Conservation (phyloP, 2,113 vertebrate species). For the Phoenicopterus ruber region DNA sequence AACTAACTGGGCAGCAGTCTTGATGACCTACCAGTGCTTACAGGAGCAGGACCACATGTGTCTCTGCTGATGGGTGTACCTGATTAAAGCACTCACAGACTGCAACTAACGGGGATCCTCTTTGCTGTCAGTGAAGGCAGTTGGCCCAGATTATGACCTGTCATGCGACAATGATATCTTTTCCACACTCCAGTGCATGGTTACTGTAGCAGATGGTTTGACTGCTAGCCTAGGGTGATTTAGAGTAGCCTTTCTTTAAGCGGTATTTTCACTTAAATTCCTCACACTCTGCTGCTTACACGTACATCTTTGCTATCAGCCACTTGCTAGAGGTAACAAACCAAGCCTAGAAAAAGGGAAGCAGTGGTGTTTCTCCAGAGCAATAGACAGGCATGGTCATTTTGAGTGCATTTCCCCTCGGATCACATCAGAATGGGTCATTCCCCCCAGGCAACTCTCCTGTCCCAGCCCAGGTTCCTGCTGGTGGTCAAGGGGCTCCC, state of each 20-base stretch:
- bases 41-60: background rate
- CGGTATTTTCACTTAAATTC: background rate
- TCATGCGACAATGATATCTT: background rate
- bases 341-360: background rate
- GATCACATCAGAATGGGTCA: background rate
- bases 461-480: background rate
- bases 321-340: background rate
- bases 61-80: background rate
- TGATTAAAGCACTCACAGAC: background rate
- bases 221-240: background rate
- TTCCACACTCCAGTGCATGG: background rate
- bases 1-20: background rate
- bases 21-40: background rate
- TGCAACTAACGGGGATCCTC: background rate
- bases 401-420: background rate
- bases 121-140: background rate
- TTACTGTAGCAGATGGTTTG: background rate
- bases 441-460: background rate
- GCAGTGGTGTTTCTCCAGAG: background rate
- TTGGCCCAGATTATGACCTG: background rate
- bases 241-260: background rate
- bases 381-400: background rate
- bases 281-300: background rate
- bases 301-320: background rate
- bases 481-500: background rate